Base-by-base conservation (phyloP, 2,113 vertebrate species). In the Plectropomus leopardus region DNA sequence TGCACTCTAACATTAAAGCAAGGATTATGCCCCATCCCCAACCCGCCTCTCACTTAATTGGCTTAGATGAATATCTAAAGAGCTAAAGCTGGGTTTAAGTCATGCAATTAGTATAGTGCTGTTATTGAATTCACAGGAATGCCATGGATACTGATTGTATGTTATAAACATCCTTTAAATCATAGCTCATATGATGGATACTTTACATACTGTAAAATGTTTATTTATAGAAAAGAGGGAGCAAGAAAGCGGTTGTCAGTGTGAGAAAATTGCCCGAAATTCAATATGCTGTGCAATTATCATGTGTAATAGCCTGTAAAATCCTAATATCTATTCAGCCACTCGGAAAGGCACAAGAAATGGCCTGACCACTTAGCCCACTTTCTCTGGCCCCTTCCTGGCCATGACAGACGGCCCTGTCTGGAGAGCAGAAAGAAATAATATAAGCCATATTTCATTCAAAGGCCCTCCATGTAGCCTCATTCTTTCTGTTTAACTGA, bases 271-370 rank as follows among this genome's bases (percentile, higher is more conserved):
- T 88, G 90, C 86, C 51, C 79, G 67, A 89, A 92, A 93, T 93
- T 94, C 93, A 92, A 93, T 94, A 93, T 93, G 93, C 90, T 90
- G 85, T 90, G 89, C 93, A 95, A 94, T 95, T 95, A 95, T 94
- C 85, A 91, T 93, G 94, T 95, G 93, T 94, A 95, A 95, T 95
- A 95, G 95, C 85, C 94, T 95, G 94, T 94, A 94, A 95, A 95
- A 95, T 94, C 94, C 94, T 93, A 92, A 95, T 94, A 94, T 95
- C 92, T 93, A 93, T 86, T 80, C 93, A 94, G 92, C 83, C 91
- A 82, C 80, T 94, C 90, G 93, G 93, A 94, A 94, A 94, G 90
- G 84, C 91, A 90, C 89, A 93, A 88, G 90, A 93, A 95, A 94
- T 93, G 88, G 90, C 83, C 88, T 86, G 86, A 72, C 92, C 92